These are phyloP conservation scores for Pyrochroa serraticornis DNA, from an alignment of 2,888 invertebrate species.

Conservation along the genomic window DNA sequence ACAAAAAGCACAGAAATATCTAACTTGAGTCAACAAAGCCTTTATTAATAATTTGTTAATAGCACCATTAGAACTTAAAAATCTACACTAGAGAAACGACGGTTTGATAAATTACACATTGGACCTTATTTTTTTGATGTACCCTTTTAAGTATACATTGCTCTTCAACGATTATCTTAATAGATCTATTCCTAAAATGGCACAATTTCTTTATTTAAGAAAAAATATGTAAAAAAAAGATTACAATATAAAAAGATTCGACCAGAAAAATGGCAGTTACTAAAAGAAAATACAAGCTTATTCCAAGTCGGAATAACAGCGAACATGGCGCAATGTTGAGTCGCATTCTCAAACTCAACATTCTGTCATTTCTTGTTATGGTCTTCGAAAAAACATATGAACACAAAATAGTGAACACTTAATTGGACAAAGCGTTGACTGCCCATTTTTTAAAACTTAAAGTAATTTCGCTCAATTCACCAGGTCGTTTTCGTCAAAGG, in stretches of 20 bases:
- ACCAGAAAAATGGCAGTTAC: slow-evolving; percentile 54
- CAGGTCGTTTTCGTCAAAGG: slow-evolving; percentile 42
- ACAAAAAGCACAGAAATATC: slow-evolving; percentile 39
- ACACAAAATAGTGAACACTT: slow-evolving; percentile 51
- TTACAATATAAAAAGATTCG: slow-evolving; percentile 50
- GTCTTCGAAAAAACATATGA: slow-evolving; percentile 40
- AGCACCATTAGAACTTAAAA: slow-evolving; percentile 52
- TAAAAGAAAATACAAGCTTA: slow-evolving; percentile 43
- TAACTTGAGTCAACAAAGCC: slow-evolving; percentile 28
- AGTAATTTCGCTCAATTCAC: slow-evolving; percentile 42
- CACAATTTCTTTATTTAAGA: slow-evolving; percentile 51
- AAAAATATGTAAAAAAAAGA: slow-evolving; percentile 34
- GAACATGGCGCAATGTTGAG: slow-evolving; percentile 6
- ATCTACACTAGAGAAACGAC: slow-evolving; percentile 32
- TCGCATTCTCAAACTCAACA: slow-evolving; percentile 24
- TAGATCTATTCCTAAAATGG: slow-evolving; percentile 53
- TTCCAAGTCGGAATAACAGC: slow-evolving; percentile 33
- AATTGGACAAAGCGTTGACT: slow-evolving; percentile 30
- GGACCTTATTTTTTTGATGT: slow-evolving; percentile 41
- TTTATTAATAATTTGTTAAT: slow-evolving; percentile 44
- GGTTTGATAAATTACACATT: slow-evolving; percentile 35
- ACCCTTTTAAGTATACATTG: slow-evolving; percentile 32
- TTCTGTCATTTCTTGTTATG: slow-evolving; percentile 28
- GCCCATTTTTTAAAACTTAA: slow-evolving; percentile 32
- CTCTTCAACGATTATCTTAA: slow-evolving; percentile 21